Evolutionary conservation across 1,140 invertebrate species (phyloP).

Genomic region (Polypedilum vanderplanki): DNA sequence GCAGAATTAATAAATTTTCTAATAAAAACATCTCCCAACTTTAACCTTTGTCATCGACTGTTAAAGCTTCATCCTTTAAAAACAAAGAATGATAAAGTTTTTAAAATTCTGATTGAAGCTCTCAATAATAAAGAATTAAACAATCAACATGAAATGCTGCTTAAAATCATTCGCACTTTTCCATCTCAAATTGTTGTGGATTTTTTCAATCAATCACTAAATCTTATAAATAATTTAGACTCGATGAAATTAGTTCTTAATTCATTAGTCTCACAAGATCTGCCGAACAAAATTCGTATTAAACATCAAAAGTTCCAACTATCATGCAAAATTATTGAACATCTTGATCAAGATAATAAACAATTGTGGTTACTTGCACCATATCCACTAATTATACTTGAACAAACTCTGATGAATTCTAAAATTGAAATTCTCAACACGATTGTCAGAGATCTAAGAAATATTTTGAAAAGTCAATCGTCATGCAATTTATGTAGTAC

Average conservation of each 20-base stretch:
- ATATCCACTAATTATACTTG: constrained; percentile 65
- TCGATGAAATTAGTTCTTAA: constrained; percentile 55
- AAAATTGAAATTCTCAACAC: constrained; percentile 58
- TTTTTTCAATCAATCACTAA: constrained; percentile 54
- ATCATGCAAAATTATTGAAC: constrained; percentile 37
- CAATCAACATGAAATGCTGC: constrained; percentile 42
- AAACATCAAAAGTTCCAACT: constrained; percentile 54
- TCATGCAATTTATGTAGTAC: constrained; percentile 40
- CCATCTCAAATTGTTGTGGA: constrained; percentile 49
- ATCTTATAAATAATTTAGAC: constrained; percentile 53
- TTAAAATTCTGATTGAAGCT: constrained; percentile 45
- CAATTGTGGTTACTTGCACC: constrained; percentile 49
- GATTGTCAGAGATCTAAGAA: constrained; percentile 45
- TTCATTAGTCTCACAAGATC: constrained; percentile 49
- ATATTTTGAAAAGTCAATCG: constrained; percentile 33
- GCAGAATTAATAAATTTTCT: constrained; percentile 46
- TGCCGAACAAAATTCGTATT: constrained; percentile 50
- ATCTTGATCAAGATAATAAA: constrained; percentile 49
- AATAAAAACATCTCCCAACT: constrained; percentile 45
- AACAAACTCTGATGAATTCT: constrained; percentile 68
- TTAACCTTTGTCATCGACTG: constrained; percentile 56
- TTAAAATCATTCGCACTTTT: constrained; percentile 39
- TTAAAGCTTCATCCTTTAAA: constrained; percentile 49
- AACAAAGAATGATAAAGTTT: constrained; percentile 43
- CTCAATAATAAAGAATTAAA: constrained; percentile 41